Conservation (phyloP, 2,888 invertebrate species). For the Acholoe squamosa region DNA sequence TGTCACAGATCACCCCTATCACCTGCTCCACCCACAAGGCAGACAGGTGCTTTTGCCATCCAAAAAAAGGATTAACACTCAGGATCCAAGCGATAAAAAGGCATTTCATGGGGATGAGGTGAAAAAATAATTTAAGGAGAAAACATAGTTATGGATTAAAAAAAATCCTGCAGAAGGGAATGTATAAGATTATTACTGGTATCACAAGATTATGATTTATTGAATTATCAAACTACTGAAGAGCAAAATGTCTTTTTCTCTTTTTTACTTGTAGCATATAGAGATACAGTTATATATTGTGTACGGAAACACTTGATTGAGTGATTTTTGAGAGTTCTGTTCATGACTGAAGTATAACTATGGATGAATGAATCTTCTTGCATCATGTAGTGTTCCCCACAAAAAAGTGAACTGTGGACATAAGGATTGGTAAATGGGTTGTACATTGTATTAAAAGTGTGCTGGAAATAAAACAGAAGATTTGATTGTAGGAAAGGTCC, state of each 20-base stretch:
- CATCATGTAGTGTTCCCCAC: background rate
- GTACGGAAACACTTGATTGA: background rate
- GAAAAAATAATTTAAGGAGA: background rate
- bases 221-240: background rate
- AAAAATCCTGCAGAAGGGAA: constrained; percentile 42
- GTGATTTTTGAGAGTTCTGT: background rate
- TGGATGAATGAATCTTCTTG: background rate
- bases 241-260: constrained; percentile 35
- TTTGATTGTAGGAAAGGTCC: background rate
- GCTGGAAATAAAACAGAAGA: background rate
- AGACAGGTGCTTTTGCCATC: no score
- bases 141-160: background rate
- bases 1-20: background rate
- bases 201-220: constrained; percentile 13
- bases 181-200: background rate
- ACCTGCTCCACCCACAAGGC: no score
- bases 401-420: background rate
- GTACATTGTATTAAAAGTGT: background rate
- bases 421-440: no score
- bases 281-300: background rate
- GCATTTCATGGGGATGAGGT: no score
- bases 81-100: background rate
- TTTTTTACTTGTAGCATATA: background rate
- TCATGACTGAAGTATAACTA: background rate
- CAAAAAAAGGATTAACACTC: background rate